These are phyloP conservation scores for Drosophila crucigera DNA, from an alignment of 2,888 invertebrate species.

Conservation along the genomic window DNA sequence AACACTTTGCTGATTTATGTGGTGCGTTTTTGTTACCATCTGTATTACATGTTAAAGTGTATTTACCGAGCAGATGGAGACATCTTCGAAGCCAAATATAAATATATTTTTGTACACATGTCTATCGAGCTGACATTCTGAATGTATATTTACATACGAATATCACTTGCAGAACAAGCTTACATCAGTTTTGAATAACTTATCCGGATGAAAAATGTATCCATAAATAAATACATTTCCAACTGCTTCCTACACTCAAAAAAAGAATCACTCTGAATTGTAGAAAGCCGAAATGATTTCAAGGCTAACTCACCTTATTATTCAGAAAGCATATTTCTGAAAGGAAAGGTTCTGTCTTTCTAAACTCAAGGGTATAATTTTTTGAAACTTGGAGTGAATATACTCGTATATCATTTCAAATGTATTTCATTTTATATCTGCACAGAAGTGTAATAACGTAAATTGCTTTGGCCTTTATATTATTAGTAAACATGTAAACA, in stretches of 20 bases:
- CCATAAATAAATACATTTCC: not conserved
- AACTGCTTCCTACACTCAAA: not conserved
- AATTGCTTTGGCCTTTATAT: not conserved
- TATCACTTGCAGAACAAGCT: not conserved
- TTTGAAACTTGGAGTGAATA: no score
- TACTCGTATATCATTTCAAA: not conserved
- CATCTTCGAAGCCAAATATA: not conserved
- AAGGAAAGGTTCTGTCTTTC: not conserved
- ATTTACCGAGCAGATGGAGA: not conserved
- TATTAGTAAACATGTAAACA: not conserved
- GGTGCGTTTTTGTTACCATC: slow-evolving; percentile 13
- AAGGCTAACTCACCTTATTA: not conserved
- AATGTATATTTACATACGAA: not conserved
- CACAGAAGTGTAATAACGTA: not conserved
- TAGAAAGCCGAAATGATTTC: not conserved
- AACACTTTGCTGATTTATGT: slow-evolving; percentile 13
- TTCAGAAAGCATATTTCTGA: not conserved
- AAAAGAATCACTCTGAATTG: not conserved
- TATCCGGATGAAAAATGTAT: not conserved
- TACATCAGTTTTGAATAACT: not conserved
- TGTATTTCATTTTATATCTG: not conserved
- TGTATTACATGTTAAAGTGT: not conserved
- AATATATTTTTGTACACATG: not conserved
- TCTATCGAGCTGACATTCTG: not conserved
- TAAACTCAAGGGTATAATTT: not conserved